These are phyloP conservation scores for Pristionchus arcanus DNA, from an alignment of 2,888 invertebrate species.

Conservation along the genomic window DNA sequence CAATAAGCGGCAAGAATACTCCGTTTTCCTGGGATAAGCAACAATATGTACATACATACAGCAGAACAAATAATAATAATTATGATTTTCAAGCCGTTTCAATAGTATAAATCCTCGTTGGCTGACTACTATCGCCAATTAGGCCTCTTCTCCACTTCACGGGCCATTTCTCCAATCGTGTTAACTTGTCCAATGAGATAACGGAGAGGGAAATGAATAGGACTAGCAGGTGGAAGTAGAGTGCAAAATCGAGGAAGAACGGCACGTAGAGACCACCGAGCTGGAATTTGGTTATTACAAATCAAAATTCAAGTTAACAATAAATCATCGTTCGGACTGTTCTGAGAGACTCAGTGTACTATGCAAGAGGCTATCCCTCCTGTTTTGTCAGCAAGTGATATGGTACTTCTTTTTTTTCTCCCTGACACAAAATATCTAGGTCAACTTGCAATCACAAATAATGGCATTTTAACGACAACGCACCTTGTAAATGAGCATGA, in stretches of 20 bases:
- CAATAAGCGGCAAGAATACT: neutral
- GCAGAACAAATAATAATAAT: neutral
- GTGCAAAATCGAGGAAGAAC: neutral
- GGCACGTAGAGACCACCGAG: conserved; percentile 31
- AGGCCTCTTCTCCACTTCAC: neutral
- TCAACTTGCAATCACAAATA: too few relatives aligned
- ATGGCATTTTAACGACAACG: neutral
- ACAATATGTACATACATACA: neutral
- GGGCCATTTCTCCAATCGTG: neutral
- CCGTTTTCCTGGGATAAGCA: neutral
- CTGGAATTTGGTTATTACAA: neutral
- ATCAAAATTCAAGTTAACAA: too few relatives aligned
- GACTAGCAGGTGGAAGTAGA: neutral
- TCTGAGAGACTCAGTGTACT: too few relatives aligned
- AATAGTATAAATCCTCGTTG: neutral
- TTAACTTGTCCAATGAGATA: neutral
- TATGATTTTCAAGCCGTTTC: neutral
- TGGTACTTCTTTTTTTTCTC: too few relatives aligned
- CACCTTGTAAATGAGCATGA: conserved; percentile 19
- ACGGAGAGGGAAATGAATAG: neutral
- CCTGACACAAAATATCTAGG: too few relatives aligned
- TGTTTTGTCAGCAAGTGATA: too few relatives aligned
- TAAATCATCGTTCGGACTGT: too few relatives aligned
- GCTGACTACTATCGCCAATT: neutral
- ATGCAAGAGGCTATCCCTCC: too few relatives aligned